Evolutionary conservation across 2,888 invertebrate species (phyloP), one percentile per base, ranked within the genome.

Genomic region (Scaptomyza reducta): DNA sequence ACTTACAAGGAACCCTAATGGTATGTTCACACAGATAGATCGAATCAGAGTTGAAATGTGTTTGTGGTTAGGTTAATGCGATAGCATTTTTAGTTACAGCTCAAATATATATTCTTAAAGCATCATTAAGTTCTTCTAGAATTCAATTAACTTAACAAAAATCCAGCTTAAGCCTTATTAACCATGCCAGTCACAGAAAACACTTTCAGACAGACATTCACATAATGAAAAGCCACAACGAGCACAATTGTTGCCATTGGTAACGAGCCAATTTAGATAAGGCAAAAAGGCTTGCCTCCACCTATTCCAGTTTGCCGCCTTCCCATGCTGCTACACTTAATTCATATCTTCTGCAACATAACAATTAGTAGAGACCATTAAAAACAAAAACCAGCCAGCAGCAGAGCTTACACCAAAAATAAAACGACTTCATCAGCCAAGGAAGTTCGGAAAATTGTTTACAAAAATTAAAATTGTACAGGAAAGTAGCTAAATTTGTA

Each of bases 341-440:
- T 82, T 82, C 82, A 87, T 82, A 85, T 87, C 86, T 87, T 79
- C 77, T 70, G 78, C 76, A 88, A 83, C 88, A 83, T 88, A 86
- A 84, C 84, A 84, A 84, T 84, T 84, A 84, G 87, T 60, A 49
- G 51, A 68, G 68, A 42, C 60, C 79, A 82, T 87, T 70, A 85
- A 72, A 65, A 35, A 10, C 9, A 31, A 14, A 35, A 35, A 27
- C 35, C 35, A 14, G 7, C 1, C 35, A 14, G 38, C 59, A 60
- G 53, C 64, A 56, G 13, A 53, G 27, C 69, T 35, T 18, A 14
- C 7, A 40, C 49, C 6, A 14, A 41, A 59, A 49, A 41, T 50
- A 31, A 40, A 33, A n/a, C 10, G 49, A 22, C 33, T 49, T 10
- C 9, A 45, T 6, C 6, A 31, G 10, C 51, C 53, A 41, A 45